Evolutionary conservation across 2,888 invertebrate species (phyloP), one percentile per base, ranked within the genome.

Genomic region (Sialis lutaria): DNA sequence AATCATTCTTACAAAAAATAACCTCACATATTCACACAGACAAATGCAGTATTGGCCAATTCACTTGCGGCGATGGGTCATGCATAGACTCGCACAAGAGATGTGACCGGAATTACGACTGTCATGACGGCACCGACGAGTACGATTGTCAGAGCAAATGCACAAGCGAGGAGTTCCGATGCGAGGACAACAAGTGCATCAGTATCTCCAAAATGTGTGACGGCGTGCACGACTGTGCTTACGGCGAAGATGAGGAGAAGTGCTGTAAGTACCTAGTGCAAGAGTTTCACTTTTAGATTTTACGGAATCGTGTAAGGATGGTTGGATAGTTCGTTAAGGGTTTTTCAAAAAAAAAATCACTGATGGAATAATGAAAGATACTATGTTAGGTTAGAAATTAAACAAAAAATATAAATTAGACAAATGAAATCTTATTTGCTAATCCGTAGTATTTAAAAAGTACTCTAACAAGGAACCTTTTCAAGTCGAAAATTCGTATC

Each of bases 141-240:
- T 47, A 49, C 1, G 53, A 64, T 49, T 74, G 45, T 40, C 22
- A 60, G 55, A 62, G 51, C 60, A 64, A 67, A 47, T 80, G 82
- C 59, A 60, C 59, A 12, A 45, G 60, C 22, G 67, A 67, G 52
- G 70, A 82, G 60, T 81, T 73, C 64, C 70, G 66, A 56, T 84
- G 83, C 63, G 63, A 63, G 53, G 74, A 73, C 62, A 74, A 74
- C 34, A 60, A 64, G 47, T 82, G 82, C 63, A 73, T 82, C 53
- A 66, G 67, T 48, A 60, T 62, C 44, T 57, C 58, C 31, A 69
- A 63, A 53, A 62, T 63, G 41, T 75, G 75, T 58, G 70, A 75
- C 54, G 65, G 68, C 40, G 61, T 64, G 44, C 60, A 61, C 2
- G 77, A 80, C 57, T 80, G 79, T 54, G 13, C 52, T 6, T 78